phyloP scores from a whole-genome alignment of 2,797 vertebrate species.

The Sebastes itinus region DNA sequence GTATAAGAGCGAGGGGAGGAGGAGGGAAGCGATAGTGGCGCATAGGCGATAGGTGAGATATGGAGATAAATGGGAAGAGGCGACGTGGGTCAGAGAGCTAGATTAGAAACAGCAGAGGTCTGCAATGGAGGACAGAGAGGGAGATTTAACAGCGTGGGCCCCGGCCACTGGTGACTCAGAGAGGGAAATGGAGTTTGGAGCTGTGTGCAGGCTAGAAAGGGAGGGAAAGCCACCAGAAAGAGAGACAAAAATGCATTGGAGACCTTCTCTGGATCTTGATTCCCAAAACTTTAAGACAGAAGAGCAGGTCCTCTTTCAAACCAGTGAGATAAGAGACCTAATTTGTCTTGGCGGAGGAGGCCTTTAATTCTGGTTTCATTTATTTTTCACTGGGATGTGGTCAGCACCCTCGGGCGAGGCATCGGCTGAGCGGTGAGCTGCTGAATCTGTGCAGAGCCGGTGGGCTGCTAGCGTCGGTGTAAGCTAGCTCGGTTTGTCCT shows the following conservation, averaged over 20 bases:
- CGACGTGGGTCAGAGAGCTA: slow-evolving; percentile 43
- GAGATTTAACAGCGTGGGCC: slow-evolving; percentile 60
- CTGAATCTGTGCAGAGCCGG: slow-evolving; percentile 50
- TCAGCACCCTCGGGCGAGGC: slow-evolving; percentile 18
- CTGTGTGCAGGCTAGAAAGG: neutral
- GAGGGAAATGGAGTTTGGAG: slow-evolving; percentile 34
- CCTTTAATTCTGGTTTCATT: slow-evolving; percentile 14
- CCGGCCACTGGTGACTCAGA: neutral
- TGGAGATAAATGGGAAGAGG: slow-evolving; percentile 68
- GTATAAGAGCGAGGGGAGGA: slow-evolving; percentile 11
- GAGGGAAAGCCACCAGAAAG: neutral
- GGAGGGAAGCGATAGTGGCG: slow-evolving; percentile 31
- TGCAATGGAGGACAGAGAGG: slow-evolving; percentile 50
- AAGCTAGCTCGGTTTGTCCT: slow-evolving; percentile 67
- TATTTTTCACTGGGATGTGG: slow-evolving; percentile 15
- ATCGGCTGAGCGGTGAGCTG: slow-evolving; percentile 35
- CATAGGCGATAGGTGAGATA: slow-evolving; percentile 53
- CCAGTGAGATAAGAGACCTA: neutral
- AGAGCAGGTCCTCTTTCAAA: neutral
- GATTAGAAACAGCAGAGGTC: slow-evolving; percentile 69
- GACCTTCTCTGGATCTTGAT: neutral
- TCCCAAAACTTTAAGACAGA: neutral
- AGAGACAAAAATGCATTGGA: neutral
- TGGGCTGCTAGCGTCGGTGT: slow-evolving; percentile 42
- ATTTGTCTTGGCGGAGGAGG: slow-evolving; percentile 22